These are phyloP conservation scores for Gopherus evgoodei DNA, from an alignment of 2,113 vertebrate genomes.

Conservation along the genomic window DNA sequence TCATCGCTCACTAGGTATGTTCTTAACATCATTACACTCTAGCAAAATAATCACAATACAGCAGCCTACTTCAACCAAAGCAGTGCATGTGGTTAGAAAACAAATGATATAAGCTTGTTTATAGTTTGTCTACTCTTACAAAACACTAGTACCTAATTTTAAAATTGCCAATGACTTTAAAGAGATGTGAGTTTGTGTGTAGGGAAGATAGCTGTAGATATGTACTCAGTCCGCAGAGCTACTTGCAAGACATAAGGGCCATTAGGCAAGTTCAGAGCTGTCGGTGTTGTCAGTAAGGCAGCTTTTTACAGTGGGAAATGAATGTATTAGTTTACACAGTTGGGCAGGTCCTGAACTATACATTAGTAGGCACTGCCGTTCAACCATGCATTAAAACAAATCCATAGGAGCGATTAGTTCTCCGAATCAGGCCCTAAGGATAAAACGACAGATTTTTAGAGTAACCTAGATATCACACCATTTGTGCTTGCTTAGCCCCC, in stretches of 20 bases:
- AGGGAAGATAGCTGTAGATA: not conserved
- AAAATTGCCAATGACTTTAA: slow-evolving; percentile 24
- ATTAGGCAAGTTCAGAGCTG: not conserved
- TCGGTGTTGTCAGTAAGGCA: slow-evolving; percentile 52
- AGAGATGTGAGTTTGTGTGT: not conserved
- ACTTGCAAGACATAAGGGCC: not conserved
- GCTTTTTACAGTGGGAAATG: slow-evolving; percentile 15
- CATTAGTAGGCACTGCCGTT: slow-evolving; percentile 21
- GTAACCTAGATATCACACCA: fast-evolving
- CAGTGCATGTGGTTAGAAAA: slow-evolving; percentile 27
- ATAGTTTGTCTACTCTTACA: slow-evolving; percentile 42
- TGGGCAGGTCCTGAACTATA: not conserved
- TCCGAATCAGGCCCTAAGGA: not conserved
- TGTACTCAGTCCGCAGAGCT: not conserved
- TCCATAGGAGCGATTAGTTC: not conserved
- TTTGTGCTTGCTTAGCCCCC: not conserved
- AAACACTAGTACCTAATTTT: slow-evolving; percentile 47
- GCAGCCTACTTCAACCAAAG: slow-evolving; percentile 36
- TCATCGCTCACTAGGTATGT: not conserved
- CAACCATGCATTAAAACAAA: not conserved
- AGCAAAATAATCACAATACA: slow-evolving; percentile 21
- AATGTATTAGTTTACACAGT: not conserved
- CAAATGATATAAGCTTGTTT: slow-evolving; percentile 28
- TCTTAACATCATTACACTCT: not conserved
- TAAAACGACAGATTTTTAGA: not conserved